Evolutionary conservation across 2,888 invertebrate genomes (phyloP).

Genomic region (Colostygia pectinataria): DNA sequence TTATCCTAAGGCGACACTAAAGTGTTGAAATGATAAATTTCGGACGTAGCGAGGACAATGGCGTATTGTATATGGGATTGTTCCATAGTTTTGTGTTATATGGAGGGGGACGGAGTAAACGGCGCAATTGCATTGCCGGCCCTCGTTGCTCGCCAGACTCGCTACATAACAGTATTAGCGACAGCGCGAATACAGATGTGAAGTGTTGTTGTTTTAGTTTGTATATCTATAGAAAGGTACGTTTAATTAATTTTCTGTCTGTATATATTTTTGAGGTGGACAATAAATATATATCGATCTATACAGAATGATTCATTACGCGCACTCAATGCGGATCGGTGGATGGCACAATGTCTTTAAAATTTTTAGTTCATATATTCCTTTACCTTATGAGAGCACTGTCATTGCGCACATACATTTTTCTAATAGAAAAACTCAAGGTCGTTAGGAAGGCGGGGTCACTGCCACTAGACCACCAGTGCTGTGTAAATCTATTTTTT

Average conservation of each 20-base stretch:
- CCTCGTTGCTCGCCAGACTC: slow-evolving; percentile 26
- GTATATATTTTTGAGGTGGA: too few relatives aligned
- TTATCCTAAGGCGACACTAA: slow-evolving; percentile 54
- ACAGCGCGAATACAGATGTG: slow-evolving; percentile 26
- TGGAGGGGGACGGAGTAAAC: slow-evolving; percentile 52
- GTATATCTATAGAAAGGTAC: not conserved
- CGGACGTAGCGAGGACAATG: slow-evolving; percentile 45
- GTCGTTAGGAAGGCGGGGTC: too few relatives aligned
- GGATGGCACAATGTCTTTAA: too few relatives aligned
- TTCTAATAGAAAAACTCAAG: too few relatives aligned
- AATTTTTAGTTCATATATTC: too few relatives aligned
- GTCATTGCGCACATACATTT: too few relatives aligned
- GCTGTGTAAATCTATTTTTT: too few relatives aligned
- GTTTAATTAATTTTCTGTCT: not conserved
- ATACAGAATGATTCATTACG: not conserved
- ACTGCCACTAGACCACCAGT: too few relatives aligned
- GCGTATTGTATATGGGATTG: slow-evolving; percentile 47
- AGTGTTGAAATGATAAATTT: slow-evolving; percentile 61
- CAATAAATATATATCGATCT: too few relatives aligned
- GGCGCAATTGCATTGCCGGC: slow-evolving; percentile 47
- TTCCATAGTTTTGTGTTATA: slow-evolving; percentile 43
- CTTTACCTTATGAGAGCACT: too few relatives aligned
- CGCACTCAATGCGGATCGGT: too few relatives aligned
- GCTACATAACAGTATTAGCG: slow-evolving; percentile 25
- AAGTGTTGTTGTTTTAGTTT: slow-evolving; percentile 1